phyloP scores from a whole-genome alignment of 2,797 vertebrate species.

The Pelodytes ibericus region DNA sequence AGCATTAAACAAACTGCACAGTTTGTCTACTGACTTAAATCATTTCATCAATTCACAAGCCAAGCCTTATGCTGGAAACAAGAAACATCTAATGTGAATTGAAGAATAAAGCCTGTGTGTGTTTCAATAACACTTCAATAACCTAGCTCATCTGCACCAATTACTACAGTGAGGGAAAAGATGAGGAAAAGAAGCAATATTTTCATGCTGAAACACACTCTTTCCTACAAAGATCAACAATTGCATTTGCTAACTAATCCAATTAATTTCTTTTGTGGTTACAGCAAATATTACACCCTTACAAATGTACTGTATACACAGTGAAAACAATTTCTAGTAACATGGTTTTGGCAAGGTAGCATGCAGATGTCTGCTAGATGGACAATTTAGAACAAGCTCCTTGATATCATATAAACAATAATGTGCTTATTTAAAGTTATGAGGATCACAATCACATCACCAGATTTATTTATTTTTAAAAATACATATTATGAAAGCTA shows the following conservation, averaged over 20 bases:
- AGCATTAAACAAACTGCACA: background rate
- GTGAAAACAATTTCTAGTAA: background rate
- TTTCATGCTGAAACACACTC: background rate
- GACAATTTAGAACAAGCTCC: too few relatives aligned
- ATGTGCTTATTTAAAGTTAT: too few relatives aligned
- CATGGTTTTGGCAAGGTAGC: background rate
- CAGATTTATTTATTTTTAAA: too few relatives aligned
- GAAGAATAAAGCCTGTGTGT: background rate
- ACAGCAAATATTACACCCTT: constrained; percentile 2
- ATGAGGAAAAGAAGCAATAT: constrained; percentile 5
- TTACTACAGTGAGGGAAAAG: background rate
- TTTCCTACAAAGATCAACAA: background rate
- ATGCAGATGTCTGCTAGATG: background rate
- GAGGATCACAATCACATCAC: too few relatives aligned
- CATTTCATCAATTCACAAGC: background rate
- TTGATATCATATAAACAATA: too few relatives aligned
- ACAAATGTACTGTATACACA: background rate
- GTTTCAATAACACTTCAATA: constrained; percentile 20
- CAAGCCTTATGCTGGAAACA: background rate
- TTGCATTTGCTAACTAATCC: constrained; percentile 7
- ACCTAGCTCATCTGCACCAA: background rate
- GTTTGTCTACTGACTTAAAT: background rate
- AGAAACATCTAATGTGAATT: background rate
- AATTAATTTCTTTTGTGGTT: background rate
- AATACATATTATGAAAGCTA: too few relatives aligned